Base-by-base conservation (phyloP, 2,113 vertebrate genomes). In the Ptilorrhoa leucosticta region DNA sequence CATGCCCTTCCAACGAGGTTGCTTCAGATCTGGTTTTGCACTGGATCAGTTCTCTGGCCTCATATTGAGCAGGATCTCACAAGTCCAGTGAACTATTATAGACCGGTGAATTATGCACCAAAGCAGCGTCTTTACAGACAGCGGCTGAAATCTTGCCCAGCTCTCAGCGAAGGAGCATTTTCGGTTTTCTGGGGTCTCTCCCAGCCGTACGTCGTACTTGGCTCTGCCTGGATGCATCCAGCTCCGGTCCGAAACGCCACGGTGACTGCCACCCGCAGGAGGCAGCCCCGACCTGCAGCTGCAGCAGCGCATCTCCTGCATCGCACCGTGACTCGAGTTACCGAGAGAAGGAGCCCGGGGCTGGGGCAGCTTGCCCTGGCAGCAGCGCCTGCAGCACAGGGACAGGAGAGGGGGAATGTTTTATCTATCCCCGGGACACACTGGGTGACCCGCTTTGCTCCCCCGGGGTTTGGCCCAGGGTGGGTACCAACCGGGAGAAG, bases 251-350 rank as follows among this genome's bases (percentile, higher is more conserved):
- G 16, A 68, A 75, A 13, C 0, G 57, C 13, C 54, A 2, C 54
- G 14, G 83, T 2, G 73, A 65, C 24, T 94, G 94, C 91, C 89
- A 76, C 81, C 81, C 81, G 66, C 84, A 79, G 95, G 93, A 96
- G 83, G 70, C 57, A 91, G 39, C 6, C n/a, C 37, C 8, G 0
- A 53, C 61, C 87, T 87, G 87, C 93, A 91, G 3, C 73, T 35
- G 72, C 63, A 31, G 17, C 13, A 47, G 7, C 0, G 51, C 56
- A 1, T 8, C 6, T 24, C 63, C 58, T 3, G 1, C 22, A 7
- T 2, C 2, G 24, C 16, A 3, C 37, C 4, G 1, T 2, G 26
- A 7, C 13, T 33, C 11, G 0, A 1, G 0, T 0, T 0, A 4
- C 8, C 2, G 9, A 13, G 37, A 26, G 40, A 9, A 37, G 37